A percentile compares a stretch with the other conserved stretches of the same genome.
Conservation (phyloP, 2,113 vertebrate genomes). For the Alaudala cheleensis region DNA sequence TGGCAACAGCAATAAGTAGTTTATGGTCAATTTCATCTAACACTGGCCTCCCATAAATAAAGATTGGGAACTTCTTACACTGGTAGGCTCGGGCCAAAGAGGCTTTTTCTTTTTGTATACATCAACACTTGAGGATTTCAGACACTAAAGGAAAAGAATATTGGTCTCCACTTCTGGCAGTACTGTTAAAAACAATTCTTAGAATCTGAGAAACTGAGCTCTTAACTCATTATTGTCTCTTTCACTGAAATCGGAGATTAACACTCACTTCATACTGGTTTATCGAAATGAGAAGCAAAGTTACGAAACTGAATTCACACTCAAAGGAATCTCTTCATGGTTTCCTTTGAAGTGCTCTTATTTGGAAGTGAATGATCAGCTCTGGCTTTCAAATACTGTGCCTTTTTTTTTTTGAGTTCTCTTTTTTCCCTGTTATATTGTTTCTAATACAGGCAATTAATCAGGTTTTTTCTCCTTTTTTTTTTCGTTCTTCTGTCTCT, state of each 20-base stretch:
- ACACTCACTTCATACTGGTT: background rate
- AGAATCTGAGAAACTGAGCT: background rate
- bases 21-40: constrained; percentile 56
- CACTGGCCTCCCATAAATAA: constrained; percentile 26
- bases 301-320: background rate
- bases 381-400: background rate
- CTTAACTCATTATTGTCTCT: background rate
- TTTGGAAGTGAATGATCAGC: background rate
- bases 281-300: background rate
- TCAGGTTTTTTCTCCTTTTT: background rate
- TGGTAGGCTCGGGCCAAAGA: background rate
- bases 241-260: background rate
- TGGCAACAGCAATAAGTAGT: constrained; percentile 35
- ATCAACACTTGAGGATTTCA: background rate
- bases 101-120: background rate
- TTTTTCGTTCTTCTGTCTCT: background rate
- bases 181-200: background rate
- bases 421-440: background rate
- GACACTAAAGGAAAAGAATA: background rate
- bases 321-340: background rate
- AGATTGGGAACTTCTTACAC: background rate
- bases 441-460: background rate
- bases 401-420: background rate
- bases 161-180: background rate
- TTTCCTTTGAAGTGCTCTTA: background rate